A percentile compares a stretch with the other conserved stretches of the same genome.
These are phyloP conservation scores for Macrocentrus cingulum DNA, from an alignment of 1,140 invertebrate species.

Conservation along the genomic window DNA sequence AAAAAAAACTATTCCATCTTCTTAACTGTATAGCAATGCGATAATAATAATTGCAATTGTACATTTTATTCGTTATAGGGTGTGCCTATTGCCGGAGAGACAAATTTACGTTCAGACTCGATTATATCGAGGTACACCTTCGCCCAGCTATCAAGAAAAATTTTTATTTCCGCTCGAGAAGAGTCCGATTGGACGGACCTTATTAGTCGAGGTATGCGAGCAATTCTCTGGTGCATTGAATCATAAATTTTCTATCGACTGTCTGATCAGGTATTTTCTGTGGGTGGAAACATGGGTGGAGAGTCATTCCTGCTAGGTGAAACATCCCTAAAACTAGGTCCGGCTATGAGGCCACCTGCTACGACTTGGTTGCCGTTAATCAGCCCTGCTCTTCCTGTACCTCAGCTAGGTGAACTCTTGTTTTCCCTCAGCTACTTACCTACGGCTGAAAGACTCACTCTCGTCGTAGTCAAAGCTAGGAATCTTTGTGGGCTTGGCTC, in stretches of 20 bases:
- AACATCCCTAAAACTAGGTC: conserved; percentile 59
- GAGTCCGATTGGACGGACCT: conserved; percentile 42
- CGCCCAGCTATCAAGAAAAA: conserved; percentile 74
- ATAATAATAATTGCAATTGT: background rate
- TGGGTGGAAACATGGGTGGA: conserved; percentile 39
- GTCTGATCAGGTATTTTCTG: conserved; percentile 46
- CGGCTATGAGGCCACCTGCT: conserved; percentile 50
- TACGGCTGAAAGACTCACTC: conserved; percentile 63
- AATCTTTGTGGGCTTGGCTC: conserved; percentile 51
- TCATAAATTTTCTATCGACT: conserved; percentile 3
- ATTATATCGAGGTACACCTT: conserved; percentile 67
- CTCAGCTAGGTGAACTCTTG: conserved; percentile 63
- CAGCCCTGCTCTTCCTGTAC: conserved; percentile 61
- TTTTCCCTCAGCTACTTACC: conserved; percentile 65
- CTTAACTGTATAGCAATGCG: no score
- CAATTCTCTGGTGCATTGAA: conserved; percentile 3
- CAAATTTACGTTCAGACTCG: conserved; percentile 74
- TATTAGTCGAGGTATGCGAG: conserved; percentile 51
- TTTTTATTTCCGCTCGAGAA: conserved; percentile 70
- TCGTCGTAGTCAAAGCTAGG: conserved; percentile 64
- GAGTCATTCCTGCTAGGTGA: conserved; percentile 44
- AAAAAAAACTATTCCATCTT: no score
- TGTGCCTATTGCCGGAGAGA: conserved; percentile 74
- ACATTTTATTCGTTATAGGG: conserved; percentile 46
- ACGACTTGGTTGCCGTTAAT: conserved; percentile 61